These are phyloP conservation scores for Tetragonula clypearis DNA, from an alignment of 1,140 invertebrate genomes.

Conservation along the genomic window DNA sequence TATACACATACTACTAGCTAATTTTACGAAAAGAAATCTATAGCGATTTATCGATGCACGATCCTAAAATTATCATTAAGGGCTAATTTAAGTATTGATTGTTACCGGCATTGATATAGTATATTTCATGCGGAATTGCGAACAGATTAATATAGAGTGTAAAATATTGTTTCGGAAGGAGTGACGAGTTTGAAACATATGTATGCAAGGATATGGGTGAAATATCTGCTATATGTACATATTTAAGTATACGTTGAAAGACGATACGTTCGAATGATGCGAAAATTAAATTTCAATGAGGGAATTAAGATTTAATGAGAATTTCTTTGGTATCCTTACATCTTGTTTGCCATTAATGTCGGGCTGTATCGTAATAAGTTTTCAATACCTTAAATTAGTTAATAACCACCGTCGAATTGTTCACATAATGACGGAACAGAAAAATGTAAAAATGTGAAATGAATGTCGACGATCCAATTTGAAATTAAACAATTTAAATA, in stretches of 20 bases:
- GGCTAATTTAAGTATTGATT: constrained; percentile 23
- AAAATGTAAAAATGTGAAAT: no score
- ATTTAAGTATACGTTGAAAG: not conserved
- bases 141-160: not conserved
- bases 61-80: not conserved
- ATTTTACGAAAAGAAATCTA: not conserved
- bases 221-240: not conserved
- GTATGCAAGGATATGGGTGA: not conserved
- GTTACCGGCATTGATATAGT: constrained; percentile 18
- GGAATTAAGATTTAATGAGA: not conserved
- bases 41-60: not conserved
- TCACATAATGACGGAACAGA: no score
- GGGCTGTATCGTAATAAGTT: not conserved
- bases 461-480: no score
- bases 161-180: not conserved
- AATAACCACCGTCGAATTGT: no score
- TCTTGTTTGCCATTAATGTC: not conserved
- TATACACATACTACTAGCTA: no score
- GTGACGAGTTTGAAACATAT: not conserved
- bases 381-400: not conserved
- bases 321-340: not conserved
- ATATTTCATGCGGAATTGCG: constrained; percentile 26
- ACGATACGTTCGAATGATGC: not conserved
- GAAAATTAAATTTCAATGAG: not conserved
- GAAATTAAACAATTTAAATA: no score